Percentiles rank a stretch among this genome's conserved stretches.
Conservation (phyloP, 2,888 invertebrate species). For the Chironomus riparius region DNA sequence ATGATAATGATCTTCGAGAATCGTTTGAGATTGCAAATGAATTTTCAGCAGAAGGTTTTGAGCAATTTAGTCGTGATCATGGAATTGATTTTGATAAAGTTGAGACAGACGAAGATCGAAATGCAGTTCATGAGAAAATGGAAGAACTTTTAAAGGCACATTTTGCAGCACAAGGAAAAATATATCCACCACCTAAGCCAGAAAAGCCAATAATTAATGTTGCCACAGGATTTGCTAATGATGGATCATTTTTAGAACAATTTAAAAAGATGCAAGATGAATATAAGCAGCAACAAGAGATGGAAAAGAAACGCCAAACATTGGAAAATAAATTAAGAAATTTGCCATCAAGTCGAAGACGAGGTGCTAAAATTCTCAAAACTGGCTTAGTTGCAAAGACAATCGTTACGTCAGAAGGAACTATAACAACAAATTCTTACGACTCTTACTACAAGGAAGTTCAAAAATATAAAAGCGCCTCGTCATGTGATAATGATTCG, state of each 20-base stretch:
- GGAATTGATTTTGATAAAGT: constrained; percentile 15
- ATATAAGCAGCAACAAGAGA: constrained; percentile 43
- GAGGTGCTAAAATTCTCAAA: constrained; percentile 79
- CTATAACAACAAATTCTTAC: neutral
- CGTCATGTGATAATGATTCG: constrained; percentile 83
- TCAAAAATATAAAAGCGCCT: constrained; percentile 74
- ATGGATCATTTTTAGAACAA: constrained; percentile 84
- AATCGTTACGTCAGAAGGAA: constrained; percentile 33
- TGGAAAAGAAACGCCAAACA: constrained; percentile 37
- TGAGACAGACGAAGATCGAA: constrained; percentile 15
- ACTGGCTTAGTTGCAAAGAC: constrained; percentile 84
- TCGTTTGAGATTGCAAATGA: constrained; percentile 14
- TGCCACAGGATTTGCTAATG: constrained; percentile 52
- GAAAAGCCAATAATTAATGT: constrained; percentile 58
- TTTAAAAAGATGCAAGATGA: constrained; percentile 80
- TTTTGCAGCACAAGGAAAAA: constrained; percentile 40
- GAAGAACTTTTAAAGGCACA: constrained; percentile 40
- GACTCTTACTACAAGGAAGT: constrained; percentile 82
- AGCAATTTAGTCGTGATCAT: constrained; percentile 13
- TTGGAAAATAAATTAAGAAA: constrained; percentile 32
- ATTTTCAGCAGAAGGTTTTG: constrained; percentile 18
- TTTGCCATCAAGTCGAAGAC: constrained; percentile 30
- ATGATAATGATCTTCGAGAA: neutral
- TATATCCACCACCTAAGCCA: constrained; percentile 46
- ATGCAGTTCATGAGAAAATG: constrained; percentile 37